These are phyloP conservation scores for Corythucha ciliata DNA, from an alignment of 2,888 invertebrate species.

Conservation along the genomic window DNA sequence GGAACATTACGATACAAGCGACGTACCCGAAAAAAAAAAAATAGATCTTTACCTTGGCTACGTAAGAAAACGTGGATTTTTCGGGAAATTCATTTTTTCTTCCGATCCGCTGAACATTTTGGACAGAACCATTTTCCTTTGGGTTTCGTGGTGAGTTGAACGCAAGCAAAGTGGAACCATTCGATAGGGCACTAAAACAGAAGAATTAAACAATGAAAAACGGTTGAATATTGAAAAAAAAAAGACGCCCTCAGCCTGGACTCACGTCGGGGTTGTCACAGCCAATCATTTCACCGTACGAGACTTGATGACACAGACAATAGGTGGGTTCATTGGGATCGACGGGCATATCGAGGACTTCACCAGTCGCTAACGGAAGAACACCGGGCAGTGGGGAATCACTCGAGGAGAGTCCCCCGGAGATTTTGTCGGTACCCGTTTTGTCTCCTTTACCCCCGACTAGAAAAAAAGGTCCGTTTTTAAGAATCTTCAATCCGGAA, in stretches of 20 bases:
- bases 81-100: conserved; percentile 75
- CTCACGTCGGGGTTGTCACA: conserved; percentile 85
- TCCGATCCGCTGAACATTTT: conserved; percentile 71
- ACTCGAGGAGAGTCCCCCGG: conserved; percentile 37
- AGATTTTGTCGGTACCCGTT: conserved; percentile 39
- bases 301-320: conserved; percentile 93
- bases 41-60: too few species aligned
- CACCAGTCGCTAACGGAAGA: conserved; percentile 43
- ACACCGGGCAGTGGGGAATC: conserved; percentile 23
- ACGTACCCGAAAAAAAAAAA: too few species aligned
- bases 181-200: conserved; percentile 57
- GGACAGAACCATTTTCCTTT: conserved; percentile 86
- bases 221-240: neutral
- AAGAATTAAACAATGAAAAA: neutral
- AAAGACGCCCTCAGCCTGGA: conserved; percentile 29
- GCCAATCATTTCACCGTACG: conserved; percentile 94
- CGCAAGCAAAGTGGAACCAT: conserved; percentile 95
- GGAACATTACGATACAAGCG: too few species aligned
- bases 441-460: conserved; percentile 36
- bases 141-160: conserved; percentile 78
- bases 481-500: neutral
- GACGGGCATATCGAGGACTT: conserved; percentile 81
- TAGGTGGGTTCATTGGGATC: conserved; percentile 99
- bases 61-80: too few species aligned
- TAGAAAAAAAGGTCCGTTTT: conserved; percentile 34